Conservation (phyloP, 23 tunicate genomes). For the Botrylloides violaceus region DNA sequence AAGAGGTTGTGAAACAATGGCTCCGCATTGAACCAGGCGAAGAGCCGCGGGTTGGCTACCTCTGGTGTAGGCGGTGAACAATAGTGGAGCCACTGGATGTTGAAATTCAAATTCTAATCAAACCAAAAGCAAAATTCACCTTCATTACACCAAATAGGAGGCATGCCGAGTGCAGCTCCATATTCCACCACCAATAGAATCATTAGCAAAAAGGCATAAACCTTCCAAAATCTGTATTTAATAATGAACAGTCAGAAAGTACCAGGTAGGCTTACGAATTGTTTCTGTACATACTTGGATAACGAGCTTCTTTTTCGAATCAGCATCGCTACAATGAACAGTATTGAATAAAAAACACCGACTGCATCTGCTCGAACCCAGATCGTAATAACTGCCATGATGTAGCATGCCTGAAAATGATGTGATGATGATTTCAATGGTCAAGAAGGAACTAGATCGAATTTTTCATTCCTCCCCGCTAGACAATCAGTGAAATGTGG, state of each 20-base stretch:
- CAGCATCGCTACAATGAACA: constrained; percentile 43
- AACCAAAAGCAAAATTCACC: constrained; percentile 36
- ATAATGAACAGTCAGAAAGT: not conserved
- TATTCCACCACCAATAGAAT: constrained; percentile 44
- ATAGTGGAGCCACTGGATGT: no score
- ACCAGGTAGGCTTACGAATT: constrained; percentile 14
- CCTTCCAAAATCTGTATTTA: constrained; percentile 62
- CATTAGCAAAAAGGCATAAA: constrained; percentile 33
- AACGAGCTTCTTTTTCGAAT: constrained; percentile 27
- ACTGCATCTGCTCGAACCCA: constrained; percentile 56
- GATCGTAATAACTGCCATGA: constrained; percentile 68
- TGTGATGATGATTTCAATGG: no score
- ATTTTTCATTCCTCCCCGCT: no score
- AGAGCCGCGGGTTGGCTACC: no score
- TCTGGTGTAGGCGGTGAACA: no score
- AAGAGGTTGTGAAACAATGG: no score
- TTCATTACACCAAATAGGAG: constrained; percentile 56
- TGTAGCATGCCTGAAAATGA: constrained; percentile 59
- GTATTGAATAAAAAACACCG: constrained; percentile 38
- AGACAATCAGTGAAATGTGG: no score
- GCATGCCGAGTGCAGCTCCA: constrained; percentile 62
- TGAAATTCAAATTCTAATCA: no score
- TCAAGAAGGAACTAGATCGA: no score
- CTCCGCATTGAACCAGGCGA: no score
- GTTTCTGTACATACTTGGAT: constrained; percentile 28